Evolutionary conservation across 1,140 invertebrate species (phyloP).

Genomic region (Akabosia matsudoensis): DNA sequence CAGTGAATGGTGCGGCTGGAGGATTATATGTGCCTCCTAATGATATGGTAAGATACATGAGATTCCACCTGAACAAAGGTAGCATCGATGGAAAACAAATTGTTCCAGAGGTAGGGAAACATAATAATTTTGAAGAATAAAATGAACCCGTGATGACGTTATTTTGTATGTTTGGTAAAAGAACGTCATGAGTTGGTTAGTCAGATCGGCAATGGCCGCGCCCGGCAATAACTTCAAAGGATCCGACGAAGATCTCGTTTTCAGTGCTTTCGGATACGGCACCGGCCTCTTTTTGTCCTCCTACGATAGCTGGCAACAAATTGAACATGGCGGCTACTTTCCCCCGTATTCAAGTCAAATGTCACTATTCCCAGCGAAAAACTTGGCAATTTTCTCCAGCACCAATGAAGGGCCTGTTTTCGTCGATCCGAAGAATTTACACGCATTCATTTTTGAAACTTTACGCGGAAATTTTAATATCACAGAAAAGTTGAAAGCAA

Average conservation of each 20-base stretch:
- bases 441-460: background rate
- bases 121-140: background rate
- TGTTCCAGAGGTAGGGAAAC: conserved; percentile 28
- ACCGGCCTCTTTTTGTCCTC: background rate
- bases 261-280: conserved; percentile 4
- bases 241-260: background rate
- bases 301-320: conserved; percentile 19
- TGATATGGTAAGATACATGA: conserved; percentile 34
- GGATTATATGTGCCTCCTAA: conserved; percentile 28
- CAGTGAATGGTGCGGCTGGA: conserved; percentile 16
- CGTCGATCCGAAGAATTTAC: background rate
- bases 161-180: background rate
- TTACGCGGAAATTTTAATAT: background rate
- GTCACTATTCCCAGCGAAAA: conserved; percentile 29
- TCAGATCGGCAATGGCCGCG: background rate
- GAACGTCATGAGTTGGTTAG: background rate
- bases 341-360: conserved; percentile 16
- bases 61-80: conserved; percentile 32
- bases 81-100: conserved; percentile 29
- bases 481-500: background rate
- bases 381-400: conserved; percentile 27
- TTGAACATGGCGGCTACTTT: conserved; percentile 27
- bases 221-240: background rate
- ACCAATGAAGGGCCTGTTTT: background rate
- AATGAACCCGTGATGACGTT: too few relatives aligned